phyloP scores from a whole-genome alignment of 2,113 vertebrate genomes.

The Heterochromis multidens region DNA sequence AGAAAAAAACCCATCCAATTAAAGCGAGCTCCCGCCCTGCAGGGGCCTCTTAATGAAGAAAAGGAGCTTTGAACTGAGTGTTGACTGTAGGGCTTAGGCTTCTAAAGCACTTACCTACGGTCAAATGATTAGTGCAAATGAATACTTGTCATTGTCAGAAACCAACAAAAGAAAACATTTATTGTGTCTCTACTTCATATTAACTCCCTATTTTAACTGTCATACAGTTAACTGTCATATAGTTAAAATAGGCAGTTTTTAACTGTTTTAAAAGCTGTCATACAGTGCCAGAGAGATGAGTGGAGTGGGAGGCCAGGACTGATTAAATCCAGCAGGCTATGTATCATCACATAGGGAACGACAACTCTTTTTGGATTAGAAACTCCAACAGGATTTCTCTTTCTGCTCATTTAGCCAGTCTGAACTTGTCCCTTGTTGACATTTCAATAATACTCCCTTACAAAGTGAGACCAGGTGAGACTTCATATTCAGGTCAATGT shows the following conservation, averaged over 20 bases:
- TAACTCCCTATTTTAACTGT: background rate
- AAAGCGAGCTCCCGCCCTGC: background rate
- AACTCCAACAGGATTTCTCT: no score
- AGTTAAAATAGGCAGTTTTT: no score
- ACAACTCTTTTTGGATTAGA: background rate
- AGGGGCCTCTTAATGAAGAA: constrained; percentile 2
- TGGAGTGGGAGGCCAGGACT: background rate
- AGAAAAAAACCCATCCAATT: background rate
- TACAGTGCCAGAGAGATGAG: background rate
- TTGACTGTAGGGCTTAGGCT: background rate
- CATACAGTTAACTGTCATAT: background rate
- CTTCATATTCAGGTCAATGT: no score
- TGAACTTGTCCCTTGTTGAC: no score
- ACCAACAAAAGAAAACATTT: background rate
- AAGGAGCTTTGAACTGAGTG: background rate
- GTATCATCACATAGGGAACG: background rate
- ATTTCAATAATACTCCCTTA: no score
- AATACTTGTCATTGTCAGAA: background rate
- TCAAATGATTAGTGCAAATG: background rate
- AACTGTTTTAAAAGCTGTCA: no score
- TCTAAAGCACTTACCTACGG: background rate
- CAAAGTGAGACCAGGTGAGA: no score
- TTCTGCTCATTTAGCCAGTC: no score
- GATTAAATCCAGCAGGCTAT: background rate
- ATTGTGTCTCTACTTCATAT: background rate